Conservation (phyloP, 2,113 vertebrate genomes). For the Rhinichthys klamathensis region DNA sequence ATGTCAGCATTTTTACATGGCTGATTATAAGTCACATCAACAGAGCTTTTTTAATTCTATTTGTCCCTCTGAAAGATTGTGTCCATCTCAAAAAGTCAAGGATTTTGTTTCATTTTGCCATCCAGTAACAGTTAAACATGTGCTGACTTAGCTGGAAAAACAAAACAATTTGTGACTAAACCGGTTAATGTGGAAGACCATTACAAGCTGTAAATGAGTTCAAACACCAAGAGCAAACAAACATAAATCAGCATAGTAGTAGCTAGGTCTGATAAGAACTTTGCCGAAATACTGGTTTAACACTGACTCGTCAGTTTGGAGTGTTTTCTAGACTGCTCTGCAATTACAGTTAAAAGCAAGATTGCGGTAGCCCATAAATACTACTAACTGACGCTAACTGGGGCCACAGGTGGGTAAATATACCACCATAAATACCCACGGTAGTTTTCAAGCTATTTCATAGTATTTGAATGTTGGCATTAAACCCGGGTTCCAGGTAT, state of each 20-base stretch:
- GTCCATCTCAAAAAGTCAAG: neutral
- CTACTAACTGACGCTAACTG: neutral
- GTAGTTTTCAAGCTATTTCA: neutral
- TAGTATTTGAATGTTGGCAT: neutral
- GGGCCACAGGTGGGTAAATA: constrained; percentile 33
- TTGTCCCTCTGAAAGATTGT: neutral
- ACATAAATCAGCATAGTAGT: neutral
- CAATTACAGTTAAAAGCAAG: constrained; percentile 13
- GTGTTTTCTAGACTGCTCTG: neutral
- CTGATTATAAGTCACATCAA: neutral
- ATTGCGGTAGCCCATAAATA: neutral
- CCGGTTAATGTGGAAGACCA: neutral
- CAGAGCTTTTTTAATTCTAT: neutral
- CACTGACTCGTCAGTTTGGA: neutral
- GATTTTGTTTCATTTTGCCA: neutral
- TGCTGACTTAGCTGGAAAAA: neutral
- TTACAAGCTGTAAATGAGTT: neutral
- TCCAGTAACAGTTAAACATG: neutral
- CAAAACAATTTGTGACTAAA: neutral
- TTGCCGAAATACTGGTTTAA: neutral
- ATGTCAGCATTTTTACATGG: neutral
- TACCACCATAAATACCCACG: constrained; percentile 14
- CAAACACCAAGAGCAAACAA: neutral
- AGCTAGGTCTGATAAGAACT: neutral
- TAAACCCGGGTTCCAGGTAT: neutral